Conservation (phyloP, 92 coral and sea anemone genomes). For the Chrysogorgia sp. region DNA sequence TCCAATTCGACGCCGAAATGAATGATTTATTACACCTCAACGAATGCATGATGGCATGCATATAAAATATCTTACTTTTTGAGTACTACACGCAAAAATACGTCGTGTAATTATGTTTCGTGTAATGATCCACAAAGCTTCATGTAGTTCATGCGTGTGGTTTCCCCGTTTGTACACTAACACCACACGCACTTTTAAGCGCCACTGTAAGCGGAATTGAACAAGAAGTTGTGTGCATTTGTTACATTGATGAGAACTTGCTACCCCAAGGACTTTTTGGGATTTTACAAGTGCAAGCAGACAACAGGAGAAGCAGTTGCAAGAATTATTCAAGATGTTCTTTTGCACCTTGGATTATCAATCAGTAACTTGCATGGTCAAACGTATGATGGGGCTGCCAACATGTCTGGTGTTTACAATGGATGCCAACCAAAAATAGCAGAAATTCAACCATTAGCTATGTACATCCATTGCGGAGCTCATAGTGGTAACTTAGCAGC, state of each 20-base stretch:
- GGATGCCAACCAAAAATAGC: constrained; percentile 6
- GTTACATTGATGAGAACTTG: constrained; percentile 15
- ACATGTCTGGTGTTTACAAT: not conserved
- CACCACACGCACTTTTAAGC: no score
- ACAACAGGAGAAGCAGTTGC: constrained; percentile 19
- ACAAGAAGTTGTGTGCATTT: constrained; percentile 16
- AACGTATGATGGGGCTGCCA: constrained; percentile 11
- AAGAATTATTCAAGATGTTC: constrained; percentile 4
- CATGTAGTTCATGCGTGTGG: no score
- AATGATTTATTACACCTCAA: no score
- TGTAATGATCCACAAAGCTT: no score
- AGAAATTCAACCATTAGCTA: not conserved
- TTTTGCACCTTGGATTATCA: not conserved
- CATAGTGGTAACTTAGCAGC: constrained; percentile 1
- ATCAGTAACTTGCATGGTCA: constrained; percentile 15
- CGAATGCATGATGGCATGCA: no score
- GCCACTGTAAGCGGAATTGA: constrained; percentile 12
- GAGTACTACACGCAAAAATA: no score
- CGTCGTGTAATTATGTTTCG: no score
- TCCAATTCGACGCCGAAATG: no score
- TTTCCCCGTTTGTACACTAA: no score
- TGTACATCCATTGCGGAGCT: constrained; percentile 8
- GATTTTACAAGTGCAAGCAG: not conserved
- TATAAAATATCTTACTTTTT: no score
- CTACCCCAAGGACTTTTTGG: constrained; percentile 14